A percentile compares a stretch with the other conserved stretches of the same genome.
phyloP scores from a whole-genome alignment of 2,888 invertebrate genomes.

The Conops quadrifasciatus region DNA sequence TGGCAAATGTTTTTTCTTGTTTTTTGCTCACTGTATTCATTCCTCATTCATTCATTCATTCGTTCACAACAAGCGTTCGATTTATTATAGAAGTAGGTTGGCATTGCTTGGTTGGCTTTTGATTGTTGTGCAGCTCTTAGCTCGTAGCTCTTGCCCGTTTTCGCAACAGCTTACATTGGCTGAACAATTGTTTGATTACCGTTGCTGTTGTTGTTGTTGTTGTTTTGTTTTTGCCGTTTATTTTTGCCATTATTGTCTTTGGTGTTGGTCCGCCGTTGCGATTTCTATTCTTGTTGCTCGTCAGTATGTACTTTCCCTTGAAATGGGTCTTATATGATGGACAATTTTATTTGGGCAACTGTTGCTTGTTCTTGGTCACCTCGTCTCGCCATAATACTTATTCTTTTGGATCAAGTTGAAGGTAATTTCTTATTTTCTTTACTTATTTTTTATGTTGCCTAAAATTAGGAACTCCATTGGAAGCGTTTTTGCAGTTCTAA shows the following conservation, averaged over 20 bases:
- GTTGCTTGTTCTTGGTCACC: too few relatives aligned
- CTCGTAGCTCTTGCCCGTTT: conserved; percentile 1
- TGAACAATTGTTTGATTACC: neutral
- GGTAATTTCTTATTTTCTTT: neutral
- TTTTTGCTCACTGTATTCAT: neutral
- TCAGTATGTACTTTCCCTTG: too few relatives aligned
- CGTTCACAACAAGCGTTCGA: too few relatives aligned
- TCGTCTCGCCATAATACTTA: too few relatives aligned
- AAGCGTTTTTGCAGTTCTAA: neutral
- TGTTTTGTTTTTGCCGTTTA: neutral
- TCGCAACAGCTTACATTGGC: neutral
- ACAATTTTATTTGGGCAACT: too few relatives aligned
- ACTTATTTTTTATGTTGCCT: neutral
- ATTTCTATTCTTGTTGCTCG: neutral
- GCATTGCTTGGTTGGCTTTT: neutral
- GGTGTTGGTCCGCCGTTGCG: neutral
- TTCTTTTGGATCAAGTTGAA: neutral
- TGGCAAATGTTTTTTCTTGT: conserved; percentile 10
- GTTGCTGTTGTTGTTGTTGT: neutral
- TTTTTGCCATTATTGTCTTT: neutral
- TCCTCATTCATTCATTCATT: neutral
- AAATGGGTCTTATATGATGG: too few relatives aligned
- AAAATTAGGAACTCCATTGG: too few relatives aligned
- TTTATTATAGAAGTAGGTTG: conserved; percentile 14
- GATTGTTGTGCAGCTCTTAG: too few relatives aligned